Percentiles rank a stretch among this genome's conserved stretches.
phyloP scores from a whole-genome alignment of 2,113 vertebrate species.

The Okapia johnstoni region DNA sequence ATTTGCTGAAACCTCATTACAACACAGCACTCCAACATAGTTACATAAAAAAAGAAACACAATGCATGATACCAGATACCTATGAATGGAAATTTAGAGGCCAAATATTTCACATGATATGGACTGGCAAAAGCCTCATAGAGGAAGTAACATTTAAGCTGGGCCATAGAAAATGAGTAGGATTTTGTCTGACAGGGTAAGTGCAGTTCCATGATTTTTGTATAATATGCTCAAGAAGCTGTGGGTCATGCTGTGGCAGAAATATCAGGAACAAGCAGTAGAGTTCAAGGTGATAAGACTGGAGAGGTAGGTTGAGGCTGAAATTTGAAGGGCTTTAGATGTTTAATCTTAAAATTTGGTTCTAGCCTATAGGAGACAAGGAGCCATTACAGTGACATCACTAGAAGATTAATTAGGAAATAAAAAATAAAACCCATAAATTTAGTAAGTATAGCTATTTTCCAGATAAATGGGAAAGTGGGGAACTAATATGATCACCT shows the following conservation, averaged over 20 bases:
- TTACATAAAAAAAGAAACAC: background rate
- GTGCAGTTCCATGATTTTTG: background rate
- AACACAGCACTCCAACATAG: background rate
- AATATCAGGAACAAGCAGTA: background rate
- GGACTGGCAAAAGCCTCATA: background rate
- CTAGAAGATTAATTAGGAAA: background rate
- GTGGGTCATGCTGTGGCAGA: background rate
- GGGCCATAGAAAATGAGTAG: background rate
- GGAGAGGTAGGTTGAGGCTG: background rate
- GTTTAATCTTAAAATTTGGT: background rate
- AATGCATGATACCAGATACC: background rate
- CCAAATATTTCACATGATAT: background rate
- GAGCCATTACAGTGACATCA: background rate
- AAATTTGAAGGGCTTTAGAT: background rate
- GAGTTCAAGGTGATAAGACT: background rate
- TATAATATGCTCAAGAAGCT: background rate
- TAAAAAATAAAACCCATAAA: background rate
- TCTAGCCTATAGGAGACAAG: background rate
- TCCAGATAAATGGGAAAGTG: background rate
- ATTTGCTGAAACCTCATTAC: background rate
- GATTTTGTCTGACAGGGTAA: background rate
- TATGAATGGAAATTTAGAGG: background rate
- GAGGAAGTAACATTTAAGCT: background rate
- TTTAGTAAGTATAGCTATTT: background rate
- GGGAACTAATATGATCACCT: background rate